Conservation (phyloP, 1,140 invertebrate species). For the Proctacanthus coquilletti region DNA sequence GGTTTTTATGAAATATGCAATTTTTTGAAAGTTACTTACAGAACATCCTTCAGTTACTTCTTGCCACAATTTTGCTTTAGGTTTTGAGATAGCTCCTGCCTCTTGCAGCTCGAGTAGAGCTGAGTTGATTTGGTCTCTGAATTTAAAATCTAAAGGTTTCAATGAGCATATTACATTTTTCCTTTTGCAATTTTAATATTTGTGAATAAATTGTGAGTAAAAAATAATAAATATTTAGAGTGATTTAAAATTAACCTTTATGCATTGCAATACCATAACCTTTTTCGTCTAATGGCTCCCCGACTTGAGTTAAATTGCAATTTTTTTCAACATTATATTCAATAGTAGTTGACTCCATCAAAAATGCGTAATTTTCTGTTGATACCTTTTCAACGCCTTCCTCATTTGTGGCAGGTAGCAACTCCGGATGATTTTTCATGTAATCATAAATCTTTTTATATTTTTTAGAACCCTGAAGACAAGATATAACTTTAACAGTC, state of each 20-base stretch:
- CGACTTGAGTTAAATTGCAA: constrained; percentile 66
- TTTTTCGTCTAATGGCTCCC: constrained; percentile 66
- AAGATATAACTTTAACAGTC: too few species aligned
- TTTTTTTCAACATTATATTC: constrained; percentile 69
- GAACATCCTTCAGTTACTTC: constrained; percentile 60
- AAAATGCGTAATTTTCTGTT: constrained; percentile 55
- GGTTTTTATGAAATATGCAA: too few species aligned
- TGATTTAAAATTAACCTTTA: constrained; percentile 48
- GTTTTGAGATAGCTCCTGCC: constrained; percentile 52
- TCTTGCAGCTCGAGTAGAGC: constrained; percentile 67
- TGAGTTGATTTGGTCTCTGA: constrained; percentile 56
- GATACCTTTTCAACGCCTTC: constrained; percentile 52
- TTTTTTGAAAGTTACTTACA: constrained; percentile 38
- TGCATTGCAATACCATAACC: constrained; percentile 77
- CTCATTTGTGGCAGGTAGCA: constrained; percentile 50
- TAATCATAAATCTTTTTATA: constrained; percentile 70
- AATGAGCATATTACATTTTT: too few species aligned
- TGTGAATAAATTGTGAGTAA: too few species aligned
- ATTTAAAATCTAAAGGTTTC: constrained; percentile 38
- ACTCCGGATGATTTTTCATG: constrained; percentile 50
- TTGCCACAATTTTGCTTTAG: constrained; percentile 88
- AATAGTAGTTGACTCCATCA: constrained; percentile 81
- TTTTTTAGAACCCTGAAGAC: too few species aligned
- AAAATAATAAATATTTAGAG: too few species aligned
- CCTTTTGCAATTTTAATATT: too few species aligned